phyloP scores from a whole-genome alignment of 1,140 invertebrate genomes.

The Apis mellifera region Amel_HAv3.1 CM009931.2:22754501-22755000 shows the following conservation, averaged over 20 bases:
- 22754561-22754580: too few species aligned
- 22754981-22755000: neutral
- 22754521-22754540: too few species aligned
- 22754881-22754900: neutral
- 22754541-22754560: too few species aligned
- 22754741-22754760: constrained; percentile 82
- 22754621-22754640: constrained; percentile 31
- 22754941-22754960: neutral
- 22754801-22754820: constrained; percentile 72
- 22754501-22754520: too few species aligned
- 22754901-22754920: neutral
- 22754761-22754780: constrained; percentile 77
- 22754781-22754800: constrained; percentile 65
- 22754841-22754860: constrained; percentile 27
- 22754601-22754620: neutral
- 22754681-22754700: constrained; percentile 79
- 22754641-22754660: constrained; percentile 39
- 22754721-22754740: constrained; percentile 79
- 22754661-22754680: constrained; percentile 74
- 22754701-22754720: constrained; percentile 72
- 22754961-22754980: neutral
- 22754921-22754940: neutral
- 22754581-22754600: too few species aligned
- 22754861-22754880: constrained; percentile 24
- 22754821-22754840: constrained; percentile 63